Conservation (phyloP, 2,797 vertebrate species). For the Sus cebifrons region DNA sequence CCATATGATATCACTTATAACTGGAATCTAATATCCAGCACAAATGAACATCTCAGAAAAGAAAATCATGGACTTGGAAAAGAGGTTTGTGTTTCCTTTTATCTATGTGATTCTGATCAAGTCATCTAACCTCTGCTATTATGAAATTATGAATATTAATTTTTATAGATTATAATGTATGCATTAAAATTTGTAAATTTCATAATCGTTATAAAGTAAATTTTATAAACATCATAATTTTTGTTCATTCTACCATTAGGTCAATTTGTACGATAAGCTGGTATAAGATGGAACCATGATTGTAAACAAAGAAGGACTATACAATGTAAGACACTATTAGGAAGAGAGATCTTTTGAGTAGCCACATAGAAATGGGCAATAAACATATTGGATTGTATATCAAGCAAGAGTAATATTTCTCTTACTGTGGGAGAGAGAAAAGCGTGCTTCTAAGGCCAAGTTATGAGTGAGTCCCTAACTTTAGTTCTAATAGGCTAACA, state of each 20-base stretch:
- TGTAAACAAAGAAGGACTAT: background rate
- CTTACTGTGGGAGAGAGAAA: background rate
- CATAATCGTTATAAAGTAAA: no score
- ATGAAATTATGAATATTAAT: background rate
- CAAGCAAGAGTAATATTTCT: background rate
- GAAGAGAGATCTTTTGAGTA: background rate
- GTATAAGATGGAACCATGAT: background rate
- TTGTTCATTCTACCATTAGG: background rate
- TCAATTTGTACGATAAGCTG: background rate
- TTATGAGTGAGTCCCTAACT: background rate
- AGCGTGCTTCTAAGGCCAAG: background rate
- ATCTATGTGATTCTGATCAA: background rate
- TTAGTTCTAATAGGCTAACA: background rate
- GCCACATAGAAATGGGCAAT: background rate
- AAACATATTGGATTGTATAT: background rate
- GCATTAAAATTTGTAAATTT: background rate
- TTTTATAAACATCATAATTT: background rate
- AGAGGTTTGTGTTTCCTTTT: background rate
- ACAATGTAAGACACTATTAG: background rate
- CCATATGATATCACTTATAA: no score
- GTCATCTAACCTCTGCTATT: background rate
- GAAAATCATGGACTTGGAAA: no score
- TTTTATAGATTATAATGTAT: background rate
- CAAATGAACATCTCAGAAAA: no score
- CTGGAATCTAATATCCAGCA: no score